phyloP scores from a whole-genome alignment of 2,888 invertebrate species.

The Osmoderma eremita region DNA sequence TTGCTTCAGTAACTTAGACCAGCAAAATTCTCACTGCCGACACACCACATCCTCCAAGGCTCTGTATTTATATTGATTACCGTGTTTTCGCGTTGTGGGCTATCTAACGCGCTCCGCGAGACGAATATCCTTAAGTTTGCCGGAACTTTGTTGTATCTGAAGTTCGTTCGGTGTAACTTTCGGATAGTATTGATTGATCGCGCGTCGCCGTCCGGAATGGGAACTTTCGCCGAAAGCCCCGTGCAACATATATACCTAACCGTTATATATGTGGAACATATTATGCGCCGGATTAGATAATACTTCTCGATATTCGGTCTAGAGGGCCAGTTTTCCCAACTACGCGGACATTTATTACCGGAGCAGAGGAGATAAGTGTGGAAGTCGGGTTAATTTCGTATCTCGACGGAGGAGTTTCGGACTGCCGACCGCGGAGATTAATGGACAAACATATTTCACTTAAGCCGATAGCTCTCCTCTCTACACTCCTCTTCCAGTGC shows the following conservation, averaged over 20 bases:
- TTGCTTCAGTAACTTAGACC: neutral
- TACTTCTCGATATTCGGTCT: slow-evolving; percentile 29
- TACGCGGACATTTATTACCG: slow-evolving; percentile 36
- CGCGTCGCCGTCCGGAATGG: slow-evolving; percentile 9
- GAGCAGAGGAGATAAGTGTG: slow-evolving; percentile 19
- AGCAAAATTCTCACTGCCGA: slow-evolving; percentile 8
- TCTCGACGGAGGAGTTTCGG: slow-evolving; percentile 30
- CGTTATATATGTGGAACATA: slow-evolving; percentile 36
- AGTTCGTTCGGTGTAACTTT: slow-evolving; percentile 32
- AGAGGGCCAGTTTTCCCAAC: slow-evolving; percentile 15
- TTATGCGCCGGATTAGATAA: slow-evolving; percentile 33
- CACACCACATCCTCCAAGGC: neutral
- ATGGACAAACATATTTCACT: slow-evolving; percentile 33
- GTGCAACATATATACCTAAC: slow-evolving; percentile 10
- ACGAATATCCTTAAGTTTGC: slow-evolving; percentile 15
- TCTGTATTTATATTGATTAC: slow-evolving; percentile 15
- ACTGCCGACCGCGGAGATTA: slow-evolving; percentile 11
- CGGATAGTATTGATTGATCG: slow-evolving; percentile 37
- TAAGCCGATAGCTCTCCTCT: slow-evolving; percentile 4
- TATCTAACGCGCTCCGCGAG: neutral
- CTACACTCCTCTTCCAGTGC: neutral
- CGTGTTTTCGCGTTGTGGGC: slow-evolving; percentile 5
- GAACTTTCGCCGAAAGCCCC: slow-evolving; percentile 22
- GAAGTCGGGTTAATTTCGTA: slow-evolving; percentile 33
- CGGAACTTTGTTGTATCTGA: slow-evolving; percentile 28